These are phyloP conservation scores for Netelia fuscicornis DNA, from an alignment of 2,888 invertebrate species.

Conservation along the genomic window DNA sequence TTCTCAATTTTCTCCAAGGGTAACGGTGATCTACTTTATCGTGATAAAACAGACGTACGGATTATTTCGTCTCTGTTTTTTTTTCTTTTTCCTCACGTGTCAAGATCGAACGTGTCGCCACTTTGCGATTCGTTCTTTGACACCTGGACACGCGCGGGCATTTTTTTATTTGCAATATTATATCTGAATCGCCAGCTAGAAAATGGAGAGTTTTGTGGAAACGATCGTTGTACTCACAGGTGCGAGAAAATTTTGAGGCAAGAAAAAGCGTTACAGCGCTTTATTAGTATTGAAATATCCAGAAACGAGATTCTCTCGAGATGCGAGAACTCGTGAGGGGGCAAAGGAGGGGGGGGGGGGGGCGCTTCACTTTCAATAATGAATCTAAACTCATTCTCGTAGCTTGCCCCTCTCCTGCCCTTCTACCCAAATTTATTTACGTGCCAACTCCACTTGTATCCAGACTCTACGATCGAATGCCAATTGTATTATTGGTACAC, in stretches of 20 bases:
- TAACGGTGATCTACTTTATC: not conserved
- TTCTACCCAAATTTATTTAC: not conserved
- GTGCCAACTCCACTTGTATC: conserved; percentile 31
- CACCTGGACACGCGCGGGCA: not conserved
- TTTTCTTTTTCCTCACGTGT: not conserved
- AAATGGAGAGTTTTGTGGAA: not conserved
- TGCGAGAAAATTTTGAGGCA: not conserved
- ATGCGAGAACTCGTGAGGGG: no score
- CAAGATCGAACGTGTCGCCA: not conserved
- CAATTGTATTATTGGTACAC: conserved; percentile 59
- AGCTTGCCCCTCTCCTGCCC: not conserved
- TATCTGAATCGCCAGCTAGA: not conserved
- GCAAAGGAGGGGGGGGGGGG: no score
- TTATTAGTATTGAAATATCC: not conserved
- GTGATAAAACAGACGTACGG: not conserved
- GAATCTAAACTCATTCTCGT: conserved; percentile 35
- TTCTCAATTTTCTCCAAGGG: not conserved
- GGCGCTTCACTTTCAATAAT: conserved; percentile 55
- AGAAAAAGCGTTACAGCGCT: not conserved
- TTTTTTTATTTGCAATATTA: not conserved
- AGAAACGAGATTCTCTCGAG: not conserved
- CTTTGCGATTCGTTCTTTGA: not conserved
- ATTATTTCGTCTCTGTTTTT: not conserved
- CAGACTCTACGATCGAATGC: conserved; percentile 32
- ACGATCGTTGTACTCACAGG: not conserved